Evolutionary conservation across 2,797 vertebrate genomes (phyloP), one percentile per base, ranked within the genome.

Genomic region (Platyrinchus mystaceus): DNA sequence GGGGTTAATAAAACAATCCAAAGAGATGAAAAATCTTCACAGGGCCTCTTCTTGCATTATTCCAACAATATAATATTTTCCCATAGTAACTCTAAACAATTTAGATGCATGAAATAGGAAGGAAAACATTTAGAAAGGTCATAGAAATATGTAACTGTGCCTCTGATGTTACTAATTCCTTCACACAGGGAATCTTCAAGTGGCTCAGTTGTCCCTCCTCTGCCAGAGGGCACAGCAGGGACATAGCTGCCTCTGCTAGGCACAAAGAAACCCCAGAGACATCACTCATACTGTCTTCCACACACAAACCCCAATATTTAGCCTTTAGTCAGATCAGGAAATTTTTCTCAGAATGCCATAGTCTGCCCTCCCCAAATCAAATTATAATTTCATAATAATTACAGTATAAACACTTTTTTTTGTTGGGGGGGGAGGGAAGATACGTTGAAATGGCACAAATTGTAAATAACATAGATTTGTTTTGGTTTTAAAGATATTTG

Each of bases 401-500:
- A 52, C 14, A 73, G 14, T 36, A 9, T 11, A 90, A 84, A 59
- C 1, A 6, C 15, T 90, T 75, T 79, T 22, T 82, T 89, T 73
- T 64, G 4, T 5, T 12, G 46, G 46, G 22, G 22, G 12, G 22
- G 46, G 12, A 4, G 6, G 21, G 6, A 5, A 22, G 4, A 66
- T 10, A 15, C 3, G 46, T 14, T 22, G 19, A 78, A 82, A 36
- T 50, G 9, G 7, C 46, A 75, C 2, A 90, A 59, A 60, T 6
- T 63, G 11, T 84, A 81, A 93, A 70, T 95, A 95, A 95, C 16
- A 19, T 58, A 21, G 7, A 43, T 78, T 89, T 95, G 4, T 55
- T 90, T 39, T 93, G 76, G 22, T 94, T 94, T 83, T 64, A 32
- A 98, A 99, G 99, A 97, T 99, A 93, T 99, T 99, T 98, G 96